Percentiles rank a stretch among this genome's conserved stretches.
Conservation (phyloP, 1,140 invertebrate genomes). For the Xylocopa sonorina region DNA sequence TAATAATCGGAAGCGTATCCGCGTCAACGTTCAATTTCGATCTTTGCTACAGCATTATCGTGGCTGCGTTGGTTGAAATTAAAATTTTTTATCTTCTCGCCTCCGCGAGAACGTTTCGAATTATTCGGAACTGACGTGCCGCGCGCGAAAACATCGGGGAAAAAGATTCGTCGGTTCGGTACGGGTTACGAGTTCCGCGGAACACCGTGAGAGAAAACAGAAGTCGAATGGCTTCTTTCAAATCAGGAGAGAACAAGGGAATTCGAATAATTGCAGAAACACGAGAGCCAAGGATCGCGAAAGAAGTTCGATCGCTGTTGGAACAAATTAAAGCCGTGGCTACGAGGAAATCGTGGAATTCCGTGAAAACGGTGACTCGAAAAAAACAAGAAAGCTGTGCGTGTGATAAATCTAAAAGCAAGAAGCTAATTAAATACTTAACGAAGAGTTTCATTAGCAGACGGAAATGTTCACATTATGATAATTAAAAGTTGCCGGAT, state of each 20-base stretch:
- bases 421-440: neutral
- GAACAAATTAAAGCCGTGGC: neutral
- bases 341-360: neutral
- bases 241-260: neutral
- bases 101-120: slow-evolving; percentile 45
- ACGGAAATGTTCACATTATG: neutral
- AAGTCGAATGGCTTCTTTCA: slow-evolving; percentile 1
- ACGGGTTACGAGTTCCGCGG: slow-evolving; percentile 30
- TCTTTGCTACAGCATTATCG: no score
- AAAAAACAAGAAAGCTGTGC: neutral
- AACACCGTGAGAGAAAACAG: slow-evolving; percentile 3
- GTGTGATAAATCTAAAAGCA: neutral
- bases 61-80: neutral
- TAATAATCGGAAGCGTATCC: neutral
- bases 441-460: no score
- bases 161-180: slow-evolving; percentile 14
- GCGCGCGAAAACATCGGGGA: no score
- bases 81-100: no score
- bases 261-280: neutral
- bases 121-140: slow-evolving; percentile 24
- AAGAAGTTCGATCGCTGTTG: neutral
- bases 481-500: neutral
- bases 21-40: neutral
- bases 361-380: neutral
- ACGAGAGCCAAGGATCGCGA: neutral